Base-by-base conservation (phyloP, 2,888 invertebrate species). In the Pogonocherus hispidulus region DNA sequence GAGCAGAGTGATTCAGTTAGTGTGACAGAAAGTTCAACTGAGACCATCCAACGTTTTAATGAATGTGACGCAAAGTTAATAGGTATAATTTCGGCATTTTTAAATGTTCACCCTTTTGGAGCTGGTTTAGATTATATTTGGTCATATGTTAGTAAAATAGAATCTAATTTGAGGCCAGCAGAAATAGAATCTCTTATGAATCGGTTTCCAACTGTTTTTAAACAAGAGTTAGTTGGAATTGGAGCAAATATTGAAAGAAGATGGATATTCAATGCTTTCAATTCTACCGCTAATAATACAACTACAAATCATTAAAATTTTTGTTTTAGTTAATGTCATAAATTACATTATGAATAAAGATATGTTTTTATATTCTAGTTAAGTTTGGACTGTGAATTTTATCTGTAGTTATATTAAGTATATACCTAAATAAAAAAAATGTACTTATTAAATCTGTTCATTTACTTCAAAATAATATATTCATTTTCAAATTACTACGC, bases 21-120 rank as follows among this genome's bases (percentile, higher is more conserved):
- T 41, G 65, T 78, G 11, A 71, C 80, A 78, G 72, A 86, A 83
- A 70, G 85, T 82, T 64, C 82, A 77, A 46, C 81, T 76, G 70
- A 64, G 23, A 51, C 37, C 3, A 18, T 44, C 3, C 66, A 70
- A 23, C 63, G 70, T 20, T 81, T 88, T 65, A 86, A 86, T 20
- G 89, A 90, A 76, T 87, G 86, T 66, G 92, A 92, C 82, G 95
- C 94, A 0, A 92, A 91, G 83, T 87, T 95, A n/a, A 92, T 95
- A 75, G 94, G 94, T 67, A 88, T 98, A 66, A 92, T 96, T 79
- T 93, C 97, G 3, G 94, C 96, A 5, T 98, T 96, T 86, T 89
- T 98, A 60, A 91, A 95, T 86, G 94, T 98, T 41, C 97, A 98
- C 86, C 98, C 97, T 0, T 93, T 94, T 81, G 98, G 98, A 52